Conservation (phyloP, 2,113 vertebrate genomes). For the Albula glossodonta region DNA sequence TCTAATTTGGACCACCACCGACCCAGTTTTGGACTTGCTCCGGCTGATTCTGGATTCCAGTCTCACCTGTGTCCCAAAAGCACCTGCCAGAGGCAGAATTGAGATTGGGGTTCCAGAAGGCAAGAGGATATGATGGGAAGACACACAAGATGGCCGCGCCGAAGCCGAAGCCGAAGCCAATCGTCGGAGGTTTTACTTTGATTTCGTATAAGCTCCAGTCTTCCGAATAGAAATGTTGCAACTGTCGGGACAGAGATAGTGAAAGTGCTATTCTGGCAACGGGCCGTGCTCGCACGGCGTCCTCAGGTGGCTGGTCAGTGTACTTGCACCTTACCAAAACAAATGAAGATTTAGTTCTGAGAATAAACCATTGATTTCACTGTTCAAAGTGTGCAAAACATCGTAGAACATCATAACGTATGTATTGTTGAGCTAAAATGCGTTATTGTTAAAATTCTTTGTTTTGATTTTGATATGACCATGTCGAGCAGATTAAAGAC, state of each 20-base stretch:
- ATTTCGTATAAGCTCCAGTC: conserved; percentile 47
- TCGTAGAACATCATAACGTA: too few relatives aligned
- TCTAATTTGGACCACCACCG: neutral
- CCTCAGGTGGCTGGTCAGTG: conserved; percentile 51
- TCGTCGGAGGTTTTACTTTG: conserved; percentile 64
- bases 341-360: neutral
- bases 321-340: neutral
- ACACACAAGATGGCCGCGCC: conserved; percentile 75
- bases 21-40: neutral
- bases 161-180: conserved; percentile 59
- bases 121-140: conserved; percentile 50
- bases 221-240: conserved; percentile 43
- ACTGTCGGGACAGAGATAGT: conserved; percentile 32
- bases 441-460: too few relatives aligned
- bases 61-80: neutral
- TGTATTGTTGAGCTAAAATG: too few relatives aligned
- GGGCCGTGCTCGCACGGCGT: conserved; percentile 32
- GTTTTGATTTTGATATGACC: too few relatives aligned
- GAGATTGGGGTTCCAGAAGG: neutral
- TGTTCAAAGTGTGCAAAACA: too few relatives aligned
- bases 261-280: neutral
- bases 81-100: neutral
- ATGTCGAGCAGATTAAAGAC: too few relatives aligned
- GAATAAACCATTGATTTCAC: too few relatives aligned
- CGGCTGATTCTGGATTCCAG: neutral